phyloP scores from a whole-genome alignment of 2,888 invertebrate genomes.

The Graphium colonna region DNA sequence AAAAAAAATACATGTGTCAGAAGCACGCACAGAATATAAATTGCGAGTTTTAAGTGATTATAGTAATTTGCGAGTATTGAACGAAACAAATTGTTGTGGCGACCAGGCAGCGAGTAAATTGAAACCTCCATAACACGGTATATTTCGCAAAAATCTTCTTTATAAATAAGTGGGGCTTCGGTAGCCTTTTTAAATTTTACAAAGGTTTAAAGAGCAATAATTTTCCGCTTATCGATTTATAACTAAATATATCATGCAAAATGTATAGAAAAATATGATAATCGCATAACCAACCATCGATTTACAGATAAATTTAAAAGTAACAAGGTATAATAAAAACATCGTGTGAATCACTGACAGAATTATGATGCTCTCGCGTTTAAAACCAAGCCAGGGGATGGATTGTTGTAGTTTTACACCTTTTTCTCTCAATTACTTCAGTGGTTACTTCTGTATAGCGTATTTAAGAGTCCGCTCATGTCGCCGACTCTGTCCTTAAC shows the following conservation, averaged over 20 bases:
- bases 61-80: background rate
- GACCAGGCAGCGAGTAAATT: background rate
- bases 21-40: background rate
- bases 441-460: slow-evolving; percentile 14
- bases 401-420: slow-evolving; percentile 12
- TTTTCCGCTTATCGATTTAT: no score
- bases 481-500: slow-evolving; percentile 9
- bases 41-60: background rate
- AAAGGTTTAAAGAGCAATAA: no score
- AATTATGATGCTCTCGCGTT: background rate
- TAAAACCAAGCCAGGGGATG: background rate
- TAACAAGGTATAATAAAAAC: no score
- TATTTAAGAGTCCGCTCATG: slow-evolving; percentile 6
- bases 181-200: no score
- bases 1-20: no score
- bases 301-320: no score
- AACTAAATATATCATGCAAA: no score
- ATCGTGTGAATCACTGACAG: no score
- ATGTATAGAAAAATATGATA: no score
- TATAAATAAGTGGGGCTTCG: no score
- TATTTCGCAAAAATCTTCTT: no score
- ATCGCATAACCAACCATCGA: no score
- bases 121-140: background rate
- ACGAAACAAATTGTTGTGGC: background rate
- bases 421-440: slow-evolving; percentile 14